Base-by-base conservation (phyloP, 2,113 vertebrate species). In the Halichoerus grypus region DNA sequence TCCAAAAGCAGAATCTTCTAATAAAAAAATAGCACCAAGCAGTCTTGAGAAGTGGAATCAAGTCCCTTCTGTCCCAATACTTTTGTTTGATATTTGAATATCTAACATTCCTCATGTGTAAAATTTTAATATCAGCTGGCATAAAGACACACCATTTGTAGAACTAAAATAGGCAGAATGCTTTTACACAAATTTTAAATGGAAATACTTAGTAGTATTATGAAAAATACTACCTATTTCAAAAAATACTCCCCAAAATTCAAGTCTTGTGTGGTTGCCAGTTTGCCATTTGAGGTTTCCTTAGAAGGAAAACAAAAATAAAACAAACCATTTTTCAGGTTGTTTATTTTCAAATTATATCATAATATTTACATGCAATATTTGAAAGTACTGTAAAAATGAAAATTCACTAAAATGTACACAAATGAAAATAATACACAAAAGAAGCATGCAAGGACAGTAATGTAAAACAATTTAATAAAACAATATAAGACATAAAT, bases 201-300 rank as follows among this genome's bases (percentile, higher is more conserved):
- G 65, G 31, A 89, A 94, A 88, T 77, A 91, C 81, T 82, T 93
- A 79, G 15, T 33, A 87, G 42, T 80, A 79, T 65, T 83, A 59
- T 53, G 61, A 65, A 31, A 51, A 92, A 72, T 96, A 82, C 5
- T 42, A 77, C 6, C 53, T 22, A 79, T 14, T 76, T 95, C 22
- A 86, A 90, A 95, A 90, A 57, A 88, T 93, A 53, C 15, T 80
- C 10, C 16, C 7, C 16, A 3, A 71, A 84, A 61, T 88, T 89
- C 53, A 90, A 55, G 76, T 83, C n/a, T 88, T 91, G 22, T n/a
- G 21, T 96, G 69, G 83, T 94, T 95, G 94, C 98, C 96, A 99
- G 98, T 97, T 99, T 99, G 98, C 97, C 98, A 98, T 98, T 98
- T 98, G 67, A 87, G 63, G 31, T 96, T 96, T 96, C 0, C 28